A percentile compares a stretch with the other conserved stretches of the same genome.
These are phyloP conservation scores for Meriones unguiculatus DNA, from an alignment of 2,113 vertebrate species.

Conservation along the genomic window DNA sequence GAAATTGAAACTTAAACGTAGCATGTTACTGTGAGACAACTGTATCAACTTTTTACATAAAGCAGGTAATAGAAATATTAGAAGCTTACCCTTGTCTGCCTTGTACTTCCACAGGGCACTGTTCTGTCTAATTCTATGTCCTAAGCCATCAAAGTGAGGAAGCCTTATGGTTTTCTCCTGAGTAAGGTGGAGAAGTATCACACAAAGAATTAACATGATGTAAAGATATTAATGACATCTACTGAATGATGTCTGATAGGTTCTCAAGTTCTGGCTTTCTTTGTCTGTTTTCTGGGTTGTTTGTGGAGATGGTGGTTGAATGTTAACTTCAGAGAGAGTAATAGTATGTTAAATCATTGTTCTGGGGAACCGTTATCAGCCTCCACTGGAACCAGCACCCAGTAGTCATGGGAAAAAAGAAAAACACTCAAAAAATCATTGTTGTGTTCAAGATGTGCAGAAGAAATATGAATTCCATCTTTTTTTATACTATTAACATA, in stretches of 20 bases:
- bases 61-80: neutral
- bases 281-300: neutral
- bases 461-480: neutral
- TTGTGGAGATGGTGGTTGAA: neutral
- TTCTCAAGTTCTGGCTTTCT: constrained; percentile 47
- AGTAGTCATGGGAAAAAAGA: constrained; percentile 51
- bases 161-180: neutral
- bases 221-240: neutral
- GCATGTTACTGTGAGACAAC: neutral
- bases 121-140: neutral
- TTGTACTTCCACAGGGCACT: neutral
- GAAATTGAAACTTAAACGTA: neutral
- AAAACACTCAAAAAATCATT: constrained; percentile 46
- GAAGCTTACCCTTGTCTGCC: neutral
- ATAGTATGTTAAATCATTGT: constrained; percentile 59
- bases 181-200: neutral
- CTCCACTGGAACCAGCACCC: constrained; percentile 62
- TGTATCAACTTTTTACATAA: constrained; percentile 7
- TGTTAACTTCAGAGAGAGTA: constrained; percentile 60
- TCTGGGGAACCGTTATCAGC: constrained; percentile 63
- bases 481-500: constrained; percentile 55
- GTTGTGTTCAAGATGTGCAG: constrained; percentile 43
- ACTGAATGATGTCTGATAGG: neutral
- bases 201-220: neutral
- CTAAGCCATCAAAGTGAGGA: neutral